These are phyloP conservation scores for Idris sp. DNA, from an alignment of 1,140 invertebrate species.

Conservation along the genomic window DNA sequence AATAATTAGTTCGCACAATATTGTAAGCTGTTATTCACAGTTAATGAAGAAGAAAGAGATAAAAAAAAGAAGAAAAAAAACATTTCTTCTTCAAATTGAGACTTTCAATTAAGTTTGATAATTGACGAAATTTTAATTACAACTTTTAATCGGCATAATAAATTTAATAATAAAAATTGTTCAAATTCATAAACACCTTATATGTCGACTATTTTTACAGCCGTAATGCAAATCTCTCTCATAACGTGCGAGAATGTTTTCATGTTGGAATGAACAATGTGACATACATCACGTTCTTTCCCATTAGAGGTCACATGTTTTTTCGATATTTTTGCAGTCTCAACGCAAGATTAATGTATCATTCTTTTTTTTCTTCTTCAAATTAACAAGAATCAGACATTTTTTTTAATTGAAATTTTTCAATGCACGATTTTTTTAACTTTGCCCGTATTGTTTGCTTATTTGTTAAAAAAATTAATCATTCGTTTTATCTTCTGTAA, in stretches of 20 bases:
- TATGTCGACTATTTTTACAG: constrained; percentile 25
- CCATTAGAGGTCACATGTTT: constrained; percentile 36
- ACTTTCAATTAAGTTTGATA: too few species aligned
- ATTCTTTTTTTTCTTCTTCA: not conserved
- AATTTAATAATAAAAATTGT: too few species aligned
- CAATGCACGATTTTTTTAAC: too few species aligned
- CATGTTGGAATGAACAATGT: constrained; percentile 43
- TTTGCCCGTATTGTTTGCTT: too few species aligned
- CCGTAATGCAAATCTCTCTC: constrained; percentile 29
- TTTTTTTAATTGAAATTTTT: too few species aligned
- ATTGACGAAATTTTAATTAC: too few species aligned
- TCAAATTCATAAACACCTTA: constrained; percentile 15
- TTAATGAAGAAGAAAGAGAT: not conserved
- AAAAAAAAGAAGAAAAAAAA: too few species aligned
- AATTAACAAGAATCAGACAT: constrained; percentile 6
- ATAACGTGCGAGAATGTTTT: constrained; percentile 31
- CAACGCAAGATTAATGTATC: constrained; percentile 18
- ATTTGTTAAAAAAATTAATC: too few species aligned
- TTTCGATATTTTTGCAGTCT: constrained; percentile 24
- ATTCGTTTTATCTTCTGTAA: too few species aligned
- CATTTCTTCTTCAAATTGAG: too few species aligned
- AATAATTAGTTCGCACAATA: constrained; percentile 6
- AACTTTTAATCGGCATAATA: too few species aligned
- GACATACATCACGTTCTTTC: constrained; percentile 43
- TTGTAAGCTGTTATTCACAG: not conserved